Conservation (phyloP, 1,140 invertebrate species). For the Adoxophyes honmai region DNA sequence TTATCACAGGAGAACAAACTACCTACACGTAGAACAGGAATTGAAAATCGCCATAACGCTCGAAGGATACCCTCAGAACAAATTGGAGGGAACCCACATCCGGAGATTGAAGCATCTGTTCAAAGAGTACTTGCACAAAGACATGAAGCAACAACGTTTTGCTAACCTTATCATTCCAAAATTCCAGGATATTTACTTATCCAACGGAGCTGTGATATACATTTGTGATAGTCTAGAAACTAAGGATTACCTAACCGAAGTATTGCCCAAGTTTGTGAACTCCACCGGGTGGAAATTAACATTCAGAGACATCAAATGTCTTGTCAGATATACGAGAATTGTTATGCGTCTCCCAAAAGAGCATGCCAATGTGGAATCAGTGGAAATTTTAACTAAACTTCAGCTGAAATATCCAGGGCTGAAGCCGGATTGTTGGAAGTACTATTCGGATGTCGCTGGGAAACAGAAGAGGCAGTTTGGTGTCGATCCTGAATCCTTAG, state of each 20-base stretch:
- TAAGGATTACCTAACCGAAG: constrained; percentile 56
- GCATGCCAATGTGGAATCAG: constrained; percentile 46
- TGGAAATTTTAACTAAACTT: constrained; percentile 45
- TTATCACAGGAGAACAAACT: constrained; percentile 65
- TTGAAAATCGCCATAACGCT: constrained; percentile 58
- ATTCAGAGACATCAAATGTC: constrained; percentile 48
- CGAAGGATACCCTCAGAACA: constrained; percentile 59
- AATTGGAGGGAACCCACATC: constrained; percentile 59
- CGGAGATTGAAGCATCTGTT: constrained; percentile 53
- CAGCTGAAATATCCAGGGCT: constrained; percentile 45
- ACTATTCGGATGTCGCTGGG: constrained; percentile 59
- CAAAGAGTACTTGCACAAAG: constrained; percentile 60
- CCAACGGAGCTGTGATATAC: constrained; percentile 65
- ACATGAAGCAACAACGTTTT: constrained; percentile 56
- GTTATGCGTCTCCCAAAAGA: constrained; percentile 54
- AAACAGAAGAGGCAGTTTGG: constrained; percentile 64
- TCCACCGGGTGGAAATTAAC: constrained; percentile 54
- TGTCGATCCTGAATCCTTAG: constrained; percentile 56
- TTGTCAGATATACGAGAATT: constrained; percentile 61
- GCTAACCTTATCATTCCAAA: constrained; percentile 54
- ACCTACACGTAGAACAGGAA: constrained; percentile 59
- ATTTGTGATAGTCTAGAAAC: constrained; percentile 68
- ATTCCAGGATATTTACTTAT: constrained; percentile 61
- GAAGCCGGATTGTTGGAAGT: constrained; percentile 60
- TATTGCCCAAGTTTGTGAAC: constrained; percentile 55